Base-by-base conservation (phyloP, 1,140 invertebrate genomes). In the Aphis gossypii region DNA sequence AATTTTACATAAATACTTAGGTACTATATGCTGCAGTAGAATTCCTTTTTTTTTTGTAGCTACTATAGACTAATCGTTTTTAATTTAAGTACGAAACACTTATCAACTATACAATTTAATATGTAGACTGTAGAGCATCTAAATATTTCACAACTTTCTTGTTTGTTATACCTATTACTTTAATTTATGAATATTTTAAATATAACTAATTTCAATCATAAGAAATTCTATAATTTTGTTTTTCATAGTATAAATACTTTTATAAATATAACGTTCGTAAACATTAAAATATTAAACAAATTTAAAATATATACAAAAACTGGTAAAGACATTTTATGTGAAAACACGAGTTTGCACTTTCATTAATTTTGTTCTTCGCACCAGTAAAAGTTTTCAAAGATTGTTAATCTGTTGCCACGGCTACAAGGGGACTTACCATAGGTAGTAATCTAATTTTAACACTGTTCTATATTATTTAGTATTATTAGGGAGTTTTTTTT, bases 301-400 rank as follows among this genome's bases (percentile, higher is more conserved):
- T 54, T 68, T 87, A 46, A 89, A 89, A 89, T 23, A 21, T 51
- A 88, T 38, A 89, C n/a, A 38, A 89, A 51, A 35, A 89, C 8
- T 23, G 2, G n/a, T 44, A 20, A 89, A 51, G 48, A 54, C n/a
- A 30, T 30, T 90, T 90, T 90, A 38, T 60, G 54, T 44, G 44
- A 90, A 90, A 90, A 90, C 89, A 90, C 38, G 54, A 90, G 51
- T 90, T 90, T 90, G 89, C 89, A 90, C 89, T 90, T 60, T 90
- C 54, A 60, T 90, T 90, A 90, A 90, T 90, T 90, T 60, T 54
- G 38, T 90, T 51, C 14, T 90, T 90, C 35, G 54, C 54, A 25
- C 23, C 21, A 60, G 51, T 44, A 90, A 60, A 90, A 90, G 35
- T 90, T 90, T 90, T 60, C 38, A 56, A 90, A 90, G 51, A 56